Evolutionary conservation across 2,113 vertebrate species (phyloP), one percentile per base, ranked within the genome.

Genomic region (Myotis yumanensis): DNA sequence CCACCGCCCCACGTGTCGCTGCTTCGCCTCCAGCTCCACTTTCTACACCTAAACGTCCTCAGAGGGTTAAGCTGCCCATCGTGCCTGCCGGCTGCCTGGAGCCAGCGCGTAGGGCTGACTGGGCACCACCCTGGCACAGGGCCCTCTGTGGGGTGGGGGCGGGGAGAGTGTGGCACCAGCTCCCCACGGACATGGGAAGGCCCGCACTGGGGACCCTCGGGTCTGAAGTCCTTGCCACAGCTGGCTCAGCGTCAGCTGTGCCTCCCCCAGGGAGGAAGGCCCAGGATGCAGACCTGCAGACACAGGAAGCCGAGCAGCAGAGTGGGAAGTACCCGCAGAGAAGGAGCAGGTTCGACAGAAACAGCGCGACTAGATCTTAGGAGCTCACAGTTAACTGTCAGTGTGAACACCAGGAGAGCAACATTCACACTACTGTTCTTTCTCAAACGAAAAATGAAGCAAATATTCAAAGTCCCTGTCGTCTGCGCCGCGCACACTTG

Each of bases 361-460:
- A 59, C 18, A 6, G 2, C 2, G 40, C 2, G 9, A 72, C 22
- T 20, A 7, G 43, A 64, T 43, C 77, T 15, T 11, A 64, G 20
- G 25, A 48, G 32, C 22, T 57, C 72, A 17, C 8, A 4, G 2
- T 30, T 7, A 54, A 84, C 40, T 66, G 1, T 48, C 23, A 32
- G n/a, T 22, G 11, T 79, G 37, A 89, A 51, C 54, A 51, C 54
- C 23, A 75, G 35, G 40, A 64, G 90, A 54, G 23, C 86, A 89
- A 79, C 85, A 25, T 64, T 54, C 35, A 1, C 51, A 51, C 66
- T 25, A 62, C 66, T 18, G 43, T 3, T 95, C 68, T 52, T 87
- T 75, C 88, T 90, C 76, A 76, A 71, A 37, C 7, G 35, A 10
- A 89, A 76, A 59, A 64, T 82, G 69, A 87, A 91, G 62, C 88